Conservation (phyloP, 2,797 vertebrate genomes). For the Arrhamphus sclerolepis region DNA sequence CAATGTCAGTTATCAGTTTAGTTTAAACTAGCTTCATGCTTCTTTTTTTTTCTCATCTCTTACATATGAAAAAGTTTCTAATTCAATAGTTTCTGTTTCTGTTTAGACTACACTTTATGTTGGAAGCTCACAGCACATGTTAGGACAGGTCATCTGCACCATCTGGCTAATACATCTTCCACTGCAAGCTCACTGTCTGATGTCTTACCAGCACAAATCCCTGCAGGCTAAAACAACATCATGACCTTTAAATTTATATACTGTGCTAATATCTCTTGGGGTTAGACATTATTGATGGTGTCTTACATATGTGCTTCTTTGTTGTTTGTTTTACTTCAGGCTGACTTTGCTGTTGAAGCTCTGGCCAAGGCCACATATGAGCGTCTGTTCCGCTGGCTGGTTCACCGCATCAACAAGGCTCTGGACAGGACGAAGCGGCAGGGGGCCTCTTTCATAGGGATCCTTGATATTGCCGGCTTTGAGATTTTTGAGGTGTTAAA, state of each 20-base stretch:
- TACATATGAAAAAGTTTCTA: conserved; percentile 6
- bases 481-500: conserved; percentile 94
- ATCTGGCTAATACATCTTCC: conserved; percentile 8
- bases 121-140: conserved; percentile 2
- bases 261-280: background rate
- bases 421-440: conserved; percentile 96
- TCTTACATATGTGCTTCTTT: background rate
- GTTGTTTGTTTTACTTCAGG: conserved; percentile 73
- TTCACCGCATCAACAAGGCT: conserved; percentile 97
- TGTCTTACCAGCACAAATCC: conserved; percentile 1
- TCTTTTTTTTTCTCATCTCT: conserved; percentile 6
- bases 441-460: conserved; percentile 97
- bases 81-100: background rate
- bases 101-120: background rate
- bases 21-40: background rate
- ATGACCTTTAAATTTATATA: conserved; percentile 2
- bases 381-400: conserved; percentile 97
- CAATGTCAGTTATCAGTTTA: background rate
- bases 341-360: conserved; percentile 96
- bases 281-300: background rate
- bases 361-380: conserved; percentile 97
- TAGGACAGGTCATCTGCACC: conserved; percentile 10
- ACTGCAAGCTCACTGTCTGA: conserved; percentile 12
- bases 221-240: background rate
- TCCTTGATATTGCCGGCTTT: conserved; percentile 97